Evolutionary conservation across 2,888 invertebrate genomes (phyloP), one percentile per base, ranked within the genome.

Genomic region (Bombylius discolor): DNA sequence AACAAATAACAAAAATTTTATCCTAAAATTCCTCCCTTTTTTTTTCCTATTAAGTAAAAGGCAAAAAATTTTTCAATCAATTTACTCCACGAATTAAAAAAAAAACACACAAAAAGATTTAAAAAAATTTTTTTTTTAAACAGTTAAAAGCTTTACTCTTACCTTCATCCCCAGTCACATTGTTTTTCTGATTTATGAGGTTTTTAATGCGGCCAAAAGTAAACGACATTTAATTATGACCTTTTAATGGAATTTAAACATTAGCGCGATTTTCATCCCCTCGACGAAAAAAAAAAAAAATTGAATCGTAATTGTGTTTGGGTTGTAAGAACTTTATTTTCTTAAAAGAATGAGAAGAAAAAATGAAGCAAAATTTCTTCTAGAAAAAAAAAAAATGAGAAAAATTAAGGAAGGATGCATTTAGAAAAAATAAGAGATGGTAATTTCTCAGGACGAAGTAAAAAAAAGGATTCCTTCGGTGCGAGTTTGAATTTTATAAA

Each of bases 161-260:
- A 7, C 8, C 23, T 23, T 23, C 23, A 23, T 23, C 23, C 23
- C 23, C 23, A 36, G 1, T 9, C 36, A 36, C 36, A 36, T 36
- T 23, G 23, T 23, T 56, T 59, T 39, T 53, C 58, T 70, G 70
- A 71, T 71, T 71, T 71, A 71, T 71, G 67, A 63, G 62, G 62
- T 68, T 70, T 70, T 70, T 71, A 71, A 71, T 71, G 70, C 65
- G 69, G 64, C 68, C 63, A 68, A 69, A 59, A 70, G 67, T 69
- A 69, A 70, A 66, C 70, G 70, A 71, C 70, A 71, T 71, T 71
- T 71, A 71, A 71, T 71, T 71, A 71, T 65, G 69, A 64, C 64
- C 66, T 64, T 68, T 68, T 71, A 71, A 71, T 71, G 70, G 70
- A 67, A 71, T 70, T 70, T 68, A 66, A 65, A 64, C 70, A 71